These are phyloP conservation scores for Dicerorhinus sumatrensis DNA, from an alignment of 2,113 vertebrate species.

Conservation along the genomic window DNA sequence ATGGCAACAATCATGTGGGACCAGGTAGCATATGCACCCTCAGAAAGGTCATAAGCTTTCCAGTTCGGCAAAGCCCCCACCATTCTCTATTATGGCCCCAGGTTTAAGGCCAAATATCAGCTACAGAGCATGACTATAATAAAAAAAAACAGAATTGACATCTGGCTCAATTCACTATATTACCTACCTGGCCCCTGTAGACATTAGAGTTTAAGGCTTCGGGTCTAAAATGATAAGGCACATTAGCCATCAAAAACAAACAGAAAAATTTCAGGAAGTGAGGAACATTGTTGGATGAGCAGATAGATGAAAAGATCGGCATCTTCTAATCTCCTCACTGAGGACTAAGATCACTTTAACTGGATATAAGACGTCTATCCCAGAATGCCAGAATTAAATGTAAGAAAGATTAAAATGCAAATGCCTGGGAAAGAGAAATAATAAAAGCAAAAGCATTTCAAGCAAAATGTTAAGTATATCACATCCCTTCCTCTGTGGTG, in stretches of 20 bases:
- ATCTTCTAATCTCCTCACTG: neutral
- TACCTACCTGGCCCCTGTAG: neutral
- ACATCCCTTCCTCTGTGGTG: neutral
- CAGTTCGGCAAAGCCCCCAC: neutral
- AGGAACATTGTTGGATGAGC: neutral
- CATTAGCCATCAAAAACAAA: neutral
- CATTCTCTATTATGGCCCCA: neutral
- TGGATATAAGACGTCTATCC: neutral
- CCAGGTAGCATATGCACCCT: fast-evolving
- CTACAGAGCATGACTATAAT: neutral
- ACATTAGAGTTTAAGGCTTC: neutral
- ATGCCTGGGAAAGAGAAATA: neutral
- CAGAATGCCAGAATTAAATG: neutral
- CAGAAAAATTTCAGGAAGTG: neutral
- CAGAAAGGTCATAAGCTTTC: neutral
- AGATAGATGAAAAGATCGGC: neutral
- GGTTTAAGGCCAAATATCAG: neutral
- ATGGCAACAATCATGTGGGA: neutral
- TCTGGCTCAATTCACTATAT: neutral
- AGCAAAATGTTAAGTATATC: neutral
- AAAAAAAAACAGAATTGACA: neutral
- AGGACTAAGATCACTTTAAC: neutral
- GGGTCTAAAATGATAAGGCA: neutral
- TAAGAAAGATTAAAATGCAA: neutral
- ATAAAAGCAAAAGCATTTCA: neutral